Base-by-base conservation (phyloP, 1,140 invertebrate species). In the Drosophila elegans region DNA sequence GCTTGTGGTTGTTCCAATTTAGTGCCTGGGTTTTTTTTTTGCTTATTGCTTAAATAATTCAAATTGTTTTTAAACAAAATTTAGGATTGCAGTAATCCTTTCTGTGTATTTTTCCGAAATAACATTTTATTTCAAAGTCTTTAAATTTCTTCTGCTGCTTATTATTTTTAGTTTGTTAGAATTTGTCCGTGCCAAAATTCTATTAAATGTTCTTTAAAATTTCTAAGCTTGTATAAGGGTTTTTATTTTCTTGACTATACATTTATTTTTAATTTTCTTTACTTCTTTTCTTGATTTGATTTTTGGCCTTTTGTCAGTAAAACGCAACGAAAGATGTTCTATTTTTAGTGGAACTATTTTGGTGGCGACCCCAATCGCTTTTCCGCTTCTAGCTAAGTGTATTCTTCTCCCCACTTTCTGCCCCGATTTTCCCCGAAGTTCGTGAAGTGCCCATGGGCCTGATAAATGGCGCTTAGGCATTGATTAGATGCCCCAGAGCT, bases 391-490 rank as follows among this genome's bases (percentile, higher is more conserved):
- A 38, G 66, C 63, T 68, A 67, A 67, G 63, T 67, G 63, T 67
- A 27, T 64, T 41, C 48, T 32, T 41, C 44, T 21, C 25, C 67
- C 42, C 32, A 32, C 61, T 46, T 38, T 25, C 6, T 39, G 3
- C 34, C 16, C 46, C 34, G 10, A 25, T 9, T 48, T 38, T 10
- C 32, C 29, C 32, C 52, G 7, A 2, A 51, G 11, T 36, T 5
- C 2, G 44, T 74, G 46, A 75, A 75, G 73, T 75, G 73, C 52
- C 45, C 38, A 53, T 42, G 72, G 71, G 57, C 72, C 61, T 75
- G 61, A 75, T 73, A 75, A 75, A 75, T 75, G 73, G 73, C 73
- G 73, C 73, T 75, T 75, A 75, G 71, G 72, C 72, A 75, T 75
- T 75, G 73, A 75, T 75, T 75, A 75, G 73, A 66, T 54, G 73